These are phyloP conservation scores for Tapirus terrestris DNA, from an alignment of 2,113 vertebrate species.

Conservation along the genomic window DNA sequence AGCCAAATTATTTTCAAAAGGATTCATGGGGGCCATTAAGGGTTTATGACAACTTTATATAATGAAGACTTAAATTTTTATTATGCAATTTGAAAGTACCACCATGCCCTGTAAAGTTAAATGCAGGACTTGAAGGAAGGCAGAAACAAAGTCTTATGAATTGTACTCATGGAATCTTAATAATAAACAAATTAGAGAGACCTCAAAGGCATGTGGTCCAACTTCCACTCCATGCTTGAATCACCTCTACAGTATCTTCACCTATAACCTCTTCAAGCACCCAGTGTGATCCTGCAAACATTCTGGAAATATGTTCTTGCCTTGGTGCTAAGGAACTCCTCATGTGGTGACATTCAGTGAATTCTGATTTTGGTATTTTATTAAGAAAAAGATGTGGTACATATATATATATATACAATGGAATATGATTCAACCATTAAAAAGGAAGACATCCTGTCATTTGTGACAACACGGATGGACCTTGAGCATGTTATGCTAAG, in stretches of 20 bases:
- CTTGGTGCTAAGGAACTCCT: not conserved
- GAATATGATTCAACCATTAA: not conserved
- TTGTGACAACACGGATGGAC: not conserved
- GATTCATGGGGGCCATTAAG: conserved; percentile 50
- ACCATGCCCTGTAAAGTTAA: not conserved
- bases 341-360: not conserved
- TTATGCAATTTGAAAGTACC: conserved; percentile 52
- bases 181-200: not conserved
- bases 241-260: not conserved
- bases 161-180: not conserved
- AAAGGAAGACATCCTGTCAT: not conserved
- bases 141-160: not conserved
- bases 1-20: conserved; percentile 62
- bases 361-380: not conserved
- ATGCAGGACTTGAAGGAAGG: not conserved
- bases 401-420: not conserved
- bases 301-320: not conserved
- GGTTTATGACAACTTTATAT: conserved; percentile 58
- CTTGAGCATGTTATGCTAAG: not conserved
- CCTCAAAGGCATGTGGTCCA: not conserved
- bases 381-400: not conserved
- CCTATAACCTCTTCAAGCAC: not conserved
- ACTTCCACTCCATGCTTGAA: not conserved
- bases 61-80: conserved; percentile 53
- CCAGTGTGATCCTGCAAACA: not conserved